Conservation (phyloP, 2,113 vertebrate genomes). For the Carassius gibelio region DNA sequence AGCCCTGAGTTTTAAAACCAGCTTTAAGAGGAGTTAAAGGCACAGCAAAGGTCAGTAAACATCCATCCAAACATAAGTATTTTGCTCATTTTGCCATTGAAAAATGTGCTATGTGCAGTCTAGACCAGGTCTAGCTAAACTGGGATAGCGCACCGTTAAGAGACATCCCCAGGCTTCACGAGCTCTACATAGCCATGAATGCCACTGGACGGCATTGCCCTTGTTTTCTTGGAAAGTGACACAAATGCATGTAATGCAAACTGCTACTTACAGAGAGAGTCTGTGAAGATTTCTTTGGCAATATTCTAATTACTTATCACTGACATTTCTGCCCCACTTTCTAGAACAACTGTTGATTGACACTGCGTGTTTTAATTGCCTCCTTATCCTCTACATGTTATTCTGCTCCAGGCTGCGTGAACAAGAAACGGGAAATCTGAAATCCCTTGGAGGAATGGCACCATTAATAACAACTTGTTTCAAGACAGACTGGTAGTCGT, state of each 20-base stretch:
- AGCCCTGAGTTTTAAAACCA: conserved; percentile 28
- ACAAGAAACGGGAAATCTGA: conserved; percentile 34
- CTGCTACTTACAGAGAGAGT: not conserved
- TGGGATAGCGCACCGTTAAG: not conserved
- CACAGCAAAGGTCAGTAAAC: conserved; percentile 20
- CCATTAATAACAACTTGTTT: conserved; percentile 20
- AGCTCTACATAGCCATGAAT: conserved; percentile 25
- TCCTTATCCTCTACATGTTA: conserved; percentile 7
- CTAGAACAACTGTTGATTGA: conserved; percentile 19
- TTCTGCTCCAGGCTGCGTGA: conserved; percentile 13
- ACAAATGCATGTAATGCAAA: conserved; percentile 15
- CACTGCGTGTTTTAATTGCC: conserved; percentile 31
- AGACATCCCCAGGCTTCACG: conserved; percentile 27
- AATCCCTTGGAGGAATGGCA: not conserved
- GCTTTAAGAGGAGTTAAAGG: conserved; percentile 31
- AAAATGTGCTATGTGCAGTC: conserved; percentile 10
- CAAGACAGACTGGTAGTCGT: conserved; percentile 12
- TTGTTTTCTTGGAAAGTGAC: conserved; percentile 27
- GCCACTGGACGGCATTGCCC: not conserved
- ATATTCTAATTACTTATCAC: conserved; percentile 7
- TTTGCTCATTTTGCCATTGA: conserved; percentile 4
- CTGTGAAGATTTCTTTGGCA: conserved; percentile 20
- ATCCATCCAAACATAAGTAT: conserved; percentile 12
- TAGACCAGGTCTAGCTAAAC: conserved; percentile 21
- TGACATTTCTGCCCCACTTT: conserved; percentile 35